phyloP scores from a whole-genome alignment of 1,140 invertebrate species.

The Pinna nobilis region DNA sequence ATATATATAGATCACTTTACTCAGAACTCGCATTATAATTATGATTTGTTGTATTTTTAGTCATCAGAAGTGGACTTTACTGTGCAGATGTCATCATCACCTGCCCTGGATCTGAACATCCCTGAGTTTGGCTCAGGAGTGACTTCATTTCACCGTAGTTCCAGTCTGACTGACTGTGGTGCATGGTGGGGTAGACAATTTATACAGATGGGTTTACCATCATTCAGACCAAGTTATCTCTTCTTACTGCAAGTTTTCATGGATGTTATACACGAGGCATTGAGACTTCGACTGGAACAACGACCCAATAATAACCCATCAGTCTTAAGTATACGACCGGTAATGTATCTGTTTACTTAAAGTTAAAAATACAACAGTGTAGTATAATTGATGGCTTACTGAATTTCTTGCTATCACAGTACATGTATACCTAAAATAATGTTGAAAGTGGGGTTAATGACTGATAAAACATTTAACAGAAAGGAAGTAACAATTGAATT shows the following conservation, averaged over 20 bases:
- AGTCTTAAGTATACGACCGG: conserved; percentile 86
- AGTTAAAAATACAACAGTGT: too few relatives aligned
- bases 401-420: neutral
- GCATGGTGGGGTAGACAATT: conserved; percentile 89
- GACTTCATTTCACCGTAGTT: conserved; percentile 41
- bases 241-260: conserved; percentile 87
- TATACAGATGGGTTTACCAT: conserved; percentile 84
- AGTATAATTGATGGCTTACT: too few relatives aligned
- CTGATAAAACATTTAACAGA: too few relatives aligned
- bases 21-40: too few relatives aligned
- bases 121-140: conserved; percentile 18
- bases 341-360: conserved; percentile 25
- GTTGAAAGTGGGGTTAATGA: too few relatives aligned
- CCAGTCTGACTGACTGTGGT: conserved; percentile 78
- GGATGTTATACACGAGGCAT: conserved; percentile 91
- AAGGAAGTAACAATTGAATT: too few relatives aligned
- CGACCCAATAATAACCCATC: conserved; percentile 85
- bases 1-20: too few relatives aligned
- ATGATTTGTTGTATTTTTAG: conserved; percentile 20
- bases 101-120: conserved; percentile 46
- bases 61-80: conserved; percentile 41
- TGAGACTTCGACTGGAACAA: conserved; percentile 89
- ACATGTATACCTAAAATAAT: neutral
- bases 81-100: conserved; percentile 48
- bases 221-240: conserved; percentile 87